Evolutionary conservation across 2,797 vertebrate species (phyloP).

Genomic region (Sebastes vulpes): DNA sequence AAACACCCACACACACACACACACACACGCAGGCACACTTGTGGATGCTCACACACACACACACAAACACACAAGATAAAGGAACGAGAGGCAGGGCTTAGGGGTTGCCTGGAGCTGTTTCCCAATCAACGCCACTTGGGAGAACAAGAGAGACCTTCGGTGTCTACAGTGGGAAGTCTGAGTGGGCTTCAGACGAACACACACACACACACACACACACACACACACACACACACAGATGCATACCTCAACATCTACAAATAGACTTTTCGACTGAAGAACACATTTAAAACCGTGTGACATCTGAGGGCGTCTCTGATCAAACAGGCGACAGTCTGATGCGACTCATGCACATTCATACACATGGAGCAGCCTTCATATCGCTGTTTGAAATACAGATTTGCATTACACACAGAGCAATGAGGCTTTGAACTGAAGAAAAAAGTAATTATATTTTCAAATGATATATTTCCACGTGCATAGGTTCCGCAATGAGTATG

Average conservation of each 20-base stretch:
- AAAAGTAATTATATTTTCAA: conserved; percentile 30
- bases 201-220: conserved; percentile 7
- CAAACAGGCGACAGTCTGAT: conserved; percentile 59
- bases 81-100: conserved; percentile 67
- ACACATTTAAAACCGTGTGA: conserved; percentile 53
- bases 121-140: conserved; percentile 80
- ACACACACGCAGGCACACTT: conserved; percentile 7
- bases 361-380: conserved; percentile 27
- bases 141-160: conserved; percentile 78
- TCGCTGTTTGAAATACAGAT: conserved; percentile 52
- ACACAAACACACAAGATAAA: conserved; percentile 61
- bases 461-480: conserved; percentile 17
- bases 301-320: conserved; percentile 68
- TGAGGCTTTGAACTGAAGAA: conserved; percentile 42
- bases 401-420: conserved; percentile 43
- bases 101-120: conserved; percentile 82
- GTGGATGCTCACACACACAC: conserved; percentile 2
- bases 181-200: conserved; percentile 69
- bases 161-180: conserved; percentile 62
- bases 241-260: conserved; percentile 52
- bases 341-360: conserved; percentile 57
- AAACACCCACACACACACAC: neutral
- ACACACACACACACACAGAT: neutral
- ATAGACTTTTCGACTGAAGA: conserved; percentile 56
- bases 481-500: neutral